phyloP scores from a whole-genome alignment of 2,113 vertebrate genomes.

The Indicator maculatus region DNA sequence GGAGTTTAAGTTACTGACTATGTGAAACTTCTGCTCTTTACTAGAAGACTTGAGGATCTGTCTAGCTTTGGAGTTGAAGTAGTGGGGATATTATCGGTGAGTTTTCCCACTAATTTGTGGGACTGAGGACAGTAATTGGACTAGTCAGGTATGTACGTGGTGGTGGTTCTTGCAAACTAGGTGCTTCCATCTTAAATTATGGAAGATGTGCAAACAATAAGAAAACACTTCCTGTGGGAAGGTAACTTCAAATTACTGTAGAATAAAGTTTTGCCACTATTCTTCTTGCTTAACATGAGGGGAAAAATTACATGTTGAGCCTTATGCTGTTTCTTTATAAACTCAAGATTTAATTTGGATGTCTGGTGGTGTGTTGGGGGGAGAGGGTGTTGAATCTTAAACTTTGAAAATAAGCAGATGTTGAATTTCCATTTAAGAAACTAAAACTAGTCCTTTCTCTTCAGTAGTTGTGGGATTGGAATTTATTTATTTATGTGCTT shows the following conservation, averaged over 20 bases:
- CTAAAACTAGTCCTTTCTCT: neutral
- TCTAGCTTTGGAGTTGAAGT: neutral
- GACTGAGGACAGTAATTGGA: neutral
- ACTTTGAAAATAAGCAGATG: neutral
- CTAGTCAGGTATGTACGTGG: neutral
- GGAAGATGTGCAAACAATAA: neutral
- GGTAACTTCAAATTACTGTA: neutral
- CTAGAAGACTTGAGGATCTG: neutral
- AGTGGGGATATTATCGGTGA: neutral
- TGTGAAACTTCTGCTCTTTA: neutral
- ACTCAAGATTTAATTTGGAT: neutral
- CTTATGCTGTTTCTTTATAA: neutral
- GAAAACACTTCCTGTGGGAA: neutral
- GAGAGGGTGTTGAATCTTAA: neutral
- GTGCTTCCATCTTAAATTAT: neutral
- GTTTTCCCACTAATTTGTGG: neutral
- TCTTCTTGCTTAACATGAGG: neutral
- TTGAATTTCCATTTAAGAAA: neutral
- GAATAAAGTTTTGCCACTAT: neutral
- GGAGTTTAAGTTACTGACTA: neutral
- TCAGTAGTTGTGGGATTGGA: neutral
- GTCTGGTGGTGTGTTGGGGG: fast-evolving
- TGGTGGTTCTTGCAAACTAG: neutral
- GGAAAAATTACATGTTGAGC: neutral
- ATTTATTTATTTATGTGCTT: neutral